phyloP scores from a whole-genome alignment of 2,113 vertebrate species.

The Salvelinus sp. region DNA sequence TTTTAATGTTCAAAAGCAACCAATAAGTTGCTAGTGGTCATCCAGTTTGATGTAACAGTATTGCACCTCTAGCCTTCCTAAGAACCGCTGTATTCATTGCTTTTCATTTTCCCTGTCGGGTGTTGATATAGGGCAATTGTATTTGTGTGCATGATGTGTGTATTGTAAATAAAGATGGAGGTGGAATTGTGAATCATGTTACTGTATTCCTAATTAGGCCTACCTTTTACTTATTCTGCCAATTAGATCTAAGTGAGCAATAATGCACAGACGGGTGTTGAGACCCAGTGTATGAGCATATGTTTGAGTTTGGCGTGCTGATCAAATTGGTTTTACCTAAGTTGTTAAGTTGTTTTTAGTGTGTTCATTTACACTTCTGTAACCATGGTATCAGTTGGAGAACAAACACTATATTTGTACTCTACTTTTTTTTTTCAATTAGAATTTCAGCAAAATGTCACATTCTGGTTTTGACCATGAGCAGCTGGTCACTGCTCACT shows the following conservation, averaged over 20 bases:
- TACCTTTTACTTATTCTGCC: background rate
- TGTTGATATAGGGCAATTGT: background rate
- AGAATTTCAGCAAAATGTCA: background rate
- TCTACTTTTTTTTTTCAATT: background rate
- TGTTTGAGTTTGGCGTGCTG: background rate
- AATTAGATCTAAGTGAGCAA: background rate
- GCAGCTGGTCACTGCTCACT: too few species aligned
- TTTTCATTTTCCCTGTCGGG: too few species aligned
- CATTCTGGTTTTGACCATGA: background rate
- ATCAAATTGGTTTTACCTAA: background rate
- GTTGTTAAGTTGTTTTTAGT: background rate
- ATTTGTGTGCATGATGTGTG: background rate
- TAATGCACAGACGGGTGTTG: background rate
- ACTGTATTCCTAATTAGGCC: background rate
- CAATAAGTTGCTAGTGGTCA: too few species aligned
- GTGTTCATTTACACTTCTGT: background rate
- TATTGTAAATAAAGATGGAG: too few species aligned
- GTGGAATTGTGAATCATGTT: background rate
- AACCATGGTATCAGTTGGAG: background rate
- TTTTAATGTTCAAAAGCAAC: too few species aligned
- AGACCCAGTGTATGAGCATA: background rate
- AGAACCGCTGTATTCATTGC: too few species aligned
- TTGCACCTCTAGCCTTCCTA: too few species aligned
- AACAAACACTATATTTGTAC: background rate
- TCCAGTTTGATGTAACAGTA: too few species aligned